phyloP scores from a whole-genome alignment of 2,797 vertebrate genomes.

The Distichodus sexfasciatus region DNA sequence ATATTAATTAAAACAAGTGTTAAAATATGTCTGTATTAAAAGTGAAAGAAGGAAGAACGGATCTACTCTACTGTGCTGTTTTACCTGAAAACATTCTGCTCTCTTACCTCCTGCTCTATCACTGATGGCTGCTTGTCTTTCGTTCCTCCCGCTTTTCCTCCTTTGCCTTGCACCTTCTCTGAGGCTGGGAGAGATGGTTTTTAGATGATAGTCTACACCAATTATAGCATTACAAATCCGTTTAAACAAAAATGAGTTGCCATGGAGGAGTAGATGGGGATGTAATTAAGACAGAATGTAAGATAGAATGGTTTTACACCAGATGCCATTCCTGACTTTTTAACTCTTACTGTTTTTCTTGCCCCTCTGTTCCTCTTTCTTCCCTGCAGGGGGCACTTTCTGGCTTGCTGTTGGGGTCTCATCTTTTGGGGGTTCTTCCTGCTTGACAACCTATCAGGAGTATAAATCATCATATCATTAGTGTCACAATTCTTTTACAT shows the following conservation, averaged over 20 bases:
- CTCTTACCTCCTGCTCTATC: conserved; percentile 59
- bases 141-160: conserved; percentile 44
- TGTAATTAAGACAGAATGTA: too few relatives aligned
- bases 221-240: background rate
- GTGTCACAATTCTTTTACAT: background rate
- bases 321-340: too few relatives aligned
- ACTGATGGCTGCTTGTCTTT: conserved; percentile 57
- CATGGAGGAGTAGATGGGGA: too few relatives aligned
- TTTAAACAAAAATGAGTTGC: too few relatives aligned
- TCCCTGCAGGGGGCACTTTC: conserved; percentile 18
- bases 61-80: background rate
- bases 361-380: conserved; percentile 61
- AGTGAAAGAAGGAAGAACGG: background rate
- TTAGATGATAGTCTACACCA: too few relatives aligned
- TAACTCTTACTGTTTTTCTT: conserved; percentile 58
- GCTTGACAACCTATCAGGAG: background rate
- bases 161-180: conserved; percentile 54
- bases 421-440: conserved; percentile 65
- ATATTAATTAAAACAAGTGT: too few relatives aligned
- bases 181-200: conserved; percentile 50
- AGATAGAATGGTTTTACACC: too few relatives aligned
- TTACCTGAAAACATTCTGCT: background rate
- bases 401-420: conserved; percentile 54
- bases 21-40: too few relatives aligned
- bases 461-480: too few relatives aligned